Conservation (phyloP, 2,113 vertebrate genomes). For the Meriones unguiculatus region DNA sequence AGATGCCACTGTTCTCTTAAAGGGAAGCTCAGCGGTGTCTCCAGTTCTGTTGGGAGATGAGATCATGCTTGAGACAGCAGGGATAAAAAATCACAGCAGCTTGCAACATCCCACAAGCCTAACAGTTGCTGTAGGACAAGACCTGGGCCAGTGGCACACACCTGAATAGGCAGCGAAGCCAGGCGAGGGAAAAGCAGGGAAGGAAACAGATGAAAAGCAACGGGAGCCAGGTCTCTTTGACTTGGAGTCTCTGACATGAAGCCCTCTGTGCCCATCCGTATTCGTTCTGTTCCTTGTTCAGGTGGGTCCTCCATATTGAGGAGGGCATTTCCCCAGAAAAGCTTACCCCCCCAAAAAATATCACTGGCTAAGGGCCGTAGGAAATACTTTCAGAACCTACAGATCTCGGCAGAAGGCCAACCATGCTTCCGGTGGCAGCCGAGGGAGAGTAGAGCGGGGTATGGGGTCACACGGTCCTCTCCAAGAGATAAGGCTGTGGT, state of each 20-base stretch:
- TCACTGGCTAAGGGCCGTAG: not conserved
- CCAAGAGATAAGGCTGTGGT: not conserved
- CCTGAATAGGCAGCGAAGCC: not conserved
- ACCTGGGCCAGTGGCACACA: not conserved
- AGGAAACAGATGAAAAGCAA: not conserved
- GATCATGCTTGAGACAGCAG: not conserved
- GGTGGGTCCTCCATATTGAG: not conserved
- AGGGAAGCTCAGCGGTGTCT: not conserved
- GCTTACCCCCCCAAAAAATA: not conserved
- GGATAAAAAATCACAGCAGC: not conserved
- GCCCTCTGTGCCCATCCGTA: not conserved
- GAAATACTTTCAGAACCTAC: not conserved
- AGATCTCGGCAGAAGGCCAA: not conserved
- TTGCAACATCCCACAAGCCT: not conserved
- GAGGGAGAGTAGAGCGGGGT: rapidly evolving
- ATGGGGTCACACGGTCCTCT: rapidly evolving
- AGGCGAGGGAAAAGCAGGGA: not conserved
- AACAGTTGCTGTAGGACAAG: not conserved
- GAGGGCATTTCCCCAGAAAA: not conserved
- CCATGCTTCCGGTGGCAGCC: not conserved
- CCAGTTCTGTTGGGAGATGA: not conserved
- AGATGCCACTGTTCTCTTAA: not conserved
- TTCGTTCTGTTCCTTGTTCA: not conserved
- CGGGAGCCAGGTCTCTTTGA: not conserved
- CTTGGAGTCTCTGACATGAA: no score